phyloP scores from a whole-genome alignment of 2,888 invertebrate species.

The Plagodis dolabraria region DNA sequence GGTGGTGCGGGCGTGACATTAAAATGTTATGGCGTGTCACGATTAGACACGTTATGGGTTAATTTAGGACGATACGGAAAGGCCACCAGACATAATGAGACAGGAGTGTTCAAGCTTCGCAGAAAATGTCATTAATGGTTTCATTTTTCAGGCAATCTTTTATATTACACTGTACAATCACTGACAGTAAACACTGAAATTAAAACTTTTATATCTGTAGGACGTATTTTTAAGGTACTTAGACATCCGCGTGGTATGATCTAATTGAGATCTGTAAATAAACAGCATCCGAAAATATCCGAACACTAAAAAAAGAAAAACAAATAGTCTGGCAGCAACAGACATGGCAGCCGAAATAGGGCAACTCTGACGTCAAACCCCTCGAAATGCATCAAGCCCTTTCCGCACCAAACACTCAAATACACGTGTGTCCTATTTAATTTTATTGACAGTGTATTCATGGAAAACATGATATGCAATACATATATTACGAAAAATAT shows the following conservation, averaged over 20 bases:
- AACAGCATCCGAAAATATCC: slow-evolving; percentile 45
- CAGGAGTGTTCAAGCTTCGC: not conserved
- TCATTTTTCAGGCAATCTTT: too few species aligned
- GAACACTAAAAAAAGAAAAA: slow-evolving; percentile 15
- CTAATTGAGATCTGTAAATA: not conserved
- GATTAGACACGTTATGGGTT: slow-evolving; percentile 18
- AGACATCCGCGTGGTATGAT: not conserved
- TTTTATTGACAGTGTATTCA: slow-evolving; percentile 40
- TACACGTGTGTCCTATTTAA: slow-evolving; percentile 63
- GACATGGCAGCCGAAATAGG: slow-evolving; percentile 51
- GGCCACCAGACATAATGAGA: not conserved
- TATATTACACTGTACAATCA: too few species aligned
- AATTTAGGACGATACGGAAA: slow-evolving; percentile 8
- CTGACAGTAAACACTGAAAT: too few species aligned
- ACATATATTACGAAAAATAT: too few species aligned
- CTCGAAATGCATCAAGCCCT: slow-evolving; percentile 63
- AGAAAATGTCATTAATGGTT: too few species aligned
- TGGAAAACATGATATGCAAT: not conserved
- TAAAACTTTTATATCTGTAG: too few species aligned
- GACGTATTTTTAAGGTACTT: not conserved
- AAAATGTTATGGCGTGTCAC: slow-evolving; percentile 13
- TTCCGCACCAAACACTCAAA: slow-evolving; percentile 43
- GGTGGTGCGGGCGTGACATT: slow-evolving; percentile 23
- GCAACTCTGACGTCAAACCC: slow-evolving; percentile 73
- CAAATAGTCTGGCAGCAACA: slow-evolving; percentile 25